A percentile compares a stretch with the other conserved stretches of the same genome.
phyloP scores from a whole-genome alignment of 1,140 invertebrate genomes.

The Papilio xuthus region DNA sequence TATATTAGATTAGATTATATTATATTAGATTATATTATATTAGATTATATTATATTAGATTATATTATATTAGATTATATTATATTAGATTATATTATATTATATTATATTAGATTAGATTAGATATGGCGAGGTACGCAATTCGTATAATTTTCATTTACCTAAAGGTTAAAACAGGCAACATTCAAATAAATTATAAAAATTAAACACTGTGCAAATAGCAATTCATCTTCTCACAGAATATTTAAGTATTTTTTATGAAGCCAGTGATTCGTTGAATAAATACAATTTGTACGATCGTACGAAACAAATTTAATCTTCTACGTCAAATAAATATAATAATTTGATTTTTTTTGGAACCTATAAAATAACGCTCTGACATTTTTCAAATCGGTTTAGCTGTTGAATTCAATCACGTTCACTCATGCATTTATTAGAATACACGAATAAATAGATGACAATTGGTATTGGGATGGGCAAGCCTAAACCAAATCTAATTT shows the following conservation, averaged over 20 bases:
- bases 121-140: no score
- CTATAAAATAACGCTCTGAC: neutral
- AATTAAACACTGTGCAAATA: neutral
- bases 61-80: no score
- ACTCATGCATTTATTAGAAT: neutral
- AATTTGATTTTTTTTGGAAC: neutral
- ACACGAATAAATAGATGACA: neutral
- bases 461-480: neutral
- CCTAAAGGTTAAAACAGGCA: neutral
- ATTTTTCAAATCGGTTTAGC: neutral
- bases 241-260: neutral
- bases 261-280: neutral
- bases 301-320: neutral
- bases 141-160: neutral
- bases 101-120: no score
- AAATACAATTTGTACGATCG: constrained; percentile 1
- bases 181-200: neutral
- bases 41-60: no score
- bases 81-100: no score
- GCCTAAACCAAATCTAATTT: no score
- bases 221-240: neutral
- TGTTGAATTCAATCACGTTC: neutral
- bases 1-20: no score
- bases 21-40: no score
- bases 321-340: neutral